Evolutionary conservation across 2,113 vertebrate genomes (phyloP).

Genomic region (Eolophus roseicapilla): DNA sequence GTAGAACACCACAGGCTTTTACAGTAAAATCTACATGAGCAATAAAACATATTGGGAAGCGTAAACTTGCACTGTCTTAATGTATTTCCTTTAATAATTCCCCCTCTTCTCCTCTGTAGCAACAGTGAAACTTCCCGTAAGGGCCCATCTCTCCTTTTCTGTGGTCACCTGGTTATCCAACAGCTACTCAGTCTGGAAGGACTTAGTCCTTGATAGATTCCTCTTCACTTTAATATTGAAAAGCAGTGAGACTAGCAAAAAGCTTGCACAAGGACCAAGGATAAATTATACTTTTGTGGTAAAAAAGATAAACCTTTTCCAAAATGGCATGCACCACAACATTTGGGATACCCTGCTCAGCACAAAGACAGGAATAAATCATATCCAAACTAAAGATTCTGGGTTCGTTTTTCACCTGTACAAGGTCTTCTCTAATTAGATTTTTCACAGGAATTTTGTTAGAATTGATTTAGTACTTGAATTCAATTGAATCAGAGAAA

Average conservation of each 20-base stretch:
- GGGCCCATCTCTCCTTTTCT: background rate
- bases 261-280: background rate
- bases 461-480: background rate
- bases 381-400: background rate
- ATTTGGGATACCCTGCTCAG: background rate
- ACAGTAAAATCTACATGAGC: background rate
- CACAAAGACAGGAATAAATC: background rate
- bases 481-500: background rate
- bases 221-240: background rate
- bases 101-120: background rate
- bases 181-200: background rate
- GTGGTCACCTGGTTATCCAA: background rate
- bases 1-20: background rate
- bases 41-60: background rate
- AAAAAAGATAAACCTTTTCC: background rate
- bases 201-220: background rate
- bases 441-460: conserved; percentile 19
- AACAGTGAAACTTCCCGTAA: background rate
- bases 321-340: background rate
- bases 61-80: background rate
- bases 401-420: background rate
- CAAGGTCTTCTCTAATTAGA: background rate
- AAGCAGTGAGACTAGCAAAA: background rate
- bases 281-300: background rate
- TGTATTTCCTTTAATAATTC: background rate